Evolutionary conservation across 2,113 vertebrate genomes (phyloP).

Genomic region (Leuciscus idus): DNA sequence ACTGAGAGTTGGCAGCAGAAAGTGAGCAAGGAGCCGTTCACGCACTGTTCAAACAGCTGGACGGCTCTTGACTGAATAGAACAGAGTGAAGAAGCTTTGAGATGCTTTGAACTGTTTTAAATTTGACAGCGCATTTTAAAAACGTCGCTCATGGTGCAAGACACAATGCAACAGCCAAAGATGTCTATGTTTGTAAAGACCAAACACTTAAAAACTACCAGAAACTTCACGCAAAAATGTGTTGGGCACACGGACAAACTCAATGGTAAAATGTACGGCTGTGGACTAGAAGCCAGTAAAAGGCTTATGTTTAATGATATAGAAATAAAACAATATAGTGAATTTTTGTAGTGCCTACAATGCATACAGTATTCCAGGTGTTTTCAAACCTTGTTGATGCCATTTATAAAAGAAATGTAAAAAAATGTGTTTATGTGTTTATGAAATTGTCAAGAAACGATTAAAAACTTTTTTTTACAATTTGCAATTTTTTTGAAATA

Average conservation of each 20-base stretch:
- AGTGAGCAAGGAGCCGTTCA: background rate
- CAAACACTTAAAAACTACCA: background rate
- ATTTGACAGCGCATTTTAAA: slow-evolving; percentile 3
- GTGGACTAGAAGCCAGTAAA: background rate
- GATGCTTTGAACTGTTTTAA: background rate
- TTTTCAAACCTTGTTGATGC: background rate
- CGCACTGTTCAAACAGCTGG: background rate
- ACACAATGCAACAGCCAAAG: background rate
- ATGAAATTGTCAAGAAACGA: too few species aligned
- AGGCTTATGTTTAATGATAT: background rate
- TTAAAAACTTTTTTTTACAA: fast-evolving
- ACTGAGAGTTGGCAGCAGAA: background rate
- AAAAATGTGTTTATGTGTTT: too few species aligned
- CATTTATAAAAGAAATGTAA: too few species aligned
- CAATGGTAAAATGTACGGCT: background rate
- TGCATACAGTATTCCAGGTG: background rate
- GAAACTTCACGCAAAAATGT: background rate
- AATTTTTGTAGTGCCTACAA: background rate
- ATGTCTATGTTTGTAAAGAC: background rate
- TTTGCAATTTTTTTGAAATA: too few species aligned
- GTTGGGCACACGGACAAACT: background rate
- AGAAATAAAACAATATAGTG: background rate
- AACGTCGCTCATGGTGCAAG: background rate
- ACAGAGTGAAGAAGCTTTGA: background rate
- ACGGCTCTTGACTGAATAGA: background rate